phyloP scores from a whole-genome alignment of 2,888 invertebrate species.

The Cantharis rustica region DNA sequence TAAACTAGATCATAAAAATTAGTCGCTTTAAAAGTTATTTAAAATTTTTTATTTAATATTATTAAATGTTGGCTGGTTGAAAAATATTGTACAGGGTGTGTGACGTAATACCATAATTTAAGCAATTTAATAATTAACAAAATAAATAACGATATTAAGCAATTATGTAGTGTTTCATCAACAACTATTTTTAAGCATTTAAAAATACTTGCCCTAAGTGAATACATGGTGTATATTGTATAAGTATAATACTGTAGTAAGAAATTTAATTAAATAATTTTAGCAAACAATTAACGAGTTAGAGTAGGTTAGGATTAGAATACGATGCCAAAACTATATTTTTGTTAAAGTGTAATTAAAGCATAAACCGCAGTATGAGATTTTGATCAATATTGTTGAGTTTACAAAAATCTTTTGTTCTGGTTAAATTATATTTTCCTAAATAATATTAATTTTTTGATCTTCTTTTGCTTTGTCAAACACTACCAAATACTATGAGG shows the following conservation, averaged over 20 bases:
- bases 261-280: not conserved
- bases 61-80: not conserved
- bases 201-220: not conserved
- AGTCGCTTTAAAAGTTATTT: not conserved
- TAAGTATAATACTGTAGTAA: not conserved
- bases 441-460: no score
- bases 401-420: no score
- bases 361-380: not conserved
- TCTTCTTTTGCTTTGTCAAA: no score
- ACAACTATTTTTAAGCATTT: not conserved
- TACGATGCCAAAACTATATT: not conserved
- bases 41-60: not conserved
- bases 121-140: not conserved
- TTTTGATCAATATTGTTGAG: no score
- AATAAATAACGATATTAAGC: not conserved
- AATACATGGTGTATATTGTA: not conserved
- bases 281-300: not conserved
- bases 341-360: not conserved
- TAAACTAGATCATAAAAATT: not conserved
- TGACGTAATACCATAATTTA: not conserved
- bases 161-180: not conserved
- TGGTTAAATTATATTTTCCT: no score
- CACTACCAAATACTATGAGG: no score
- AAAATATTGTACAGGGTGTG: not conserved
- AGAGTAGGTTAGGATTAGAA: not conserved